Conservation (phyloP, 2,888 invertebrate genomes). For the Sphaeridia pumilis region DNA sequence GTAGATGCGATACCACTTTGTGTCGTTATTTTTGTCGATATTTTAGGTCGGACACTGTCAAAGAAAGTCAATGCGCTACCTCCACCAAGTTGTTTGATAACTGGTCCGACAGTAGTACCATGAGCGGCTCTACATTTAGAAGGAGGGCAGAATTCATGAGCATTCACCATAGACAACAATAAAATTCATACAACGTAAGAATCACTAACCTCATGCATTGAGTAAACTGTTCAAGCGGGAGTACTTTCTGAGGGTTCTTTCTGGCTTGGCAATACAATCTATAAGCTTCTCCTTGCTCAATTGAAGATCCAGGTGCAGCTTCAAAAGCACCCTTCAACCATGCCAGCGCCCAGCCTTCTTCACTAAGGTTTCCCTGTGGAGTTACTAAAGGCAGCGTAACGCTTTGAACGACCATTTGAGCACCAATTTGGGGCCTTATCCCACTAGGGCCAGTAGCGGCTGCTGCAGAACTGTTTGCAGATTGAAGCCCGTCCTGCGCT, state of each 20-base stretch:
- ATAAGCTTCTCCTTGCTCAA: slow-evolving; percentile 81
- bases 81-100: slow-evolving; percentile 40
- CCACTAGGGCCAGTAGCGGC: no score
- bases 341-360: slow-evolving; percentile 54
- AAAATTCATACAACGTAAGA: background rate
- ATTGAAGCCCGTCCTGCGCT: no score
- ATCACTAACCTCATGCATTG: slow-evolving; percentile 65
- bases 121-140: slow-evolving; percentile 59
- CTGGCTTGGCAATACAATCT: slow-evolving; percentile 80
- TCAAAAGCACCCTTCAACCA: slow-evolving; percentile 83
- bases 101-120: slow-evolving; percentile 71
- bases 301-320: slow-evolving; percentile 50
- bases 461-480: no score
- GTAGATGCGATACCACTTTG: background rate
- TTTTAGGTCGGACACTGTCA: slow-evolving; percentile 50
- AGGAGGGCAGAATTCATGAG: no score
- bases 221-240: slow-evolving; percentile 79
- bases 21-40: slow-evolving; percentile 14
- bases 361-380: slow-evolving; percentile 27
- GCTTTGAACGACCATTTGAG: slow-evolving; percentile 2
- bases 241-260: slow-evolving; percentile 67
- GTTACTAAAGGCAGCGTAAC: slow-evolving; percentile 19
- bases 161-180: no score
- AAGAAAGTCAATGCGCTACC: slow-evolving; percentile 43
- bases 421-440: slow-evolving; percentile 14